These are phyloP conservation scores for Baccha elongata DNA, from an alignment of 2,888 invertebrate genomes.

Conservation along the genomic window DNA sequence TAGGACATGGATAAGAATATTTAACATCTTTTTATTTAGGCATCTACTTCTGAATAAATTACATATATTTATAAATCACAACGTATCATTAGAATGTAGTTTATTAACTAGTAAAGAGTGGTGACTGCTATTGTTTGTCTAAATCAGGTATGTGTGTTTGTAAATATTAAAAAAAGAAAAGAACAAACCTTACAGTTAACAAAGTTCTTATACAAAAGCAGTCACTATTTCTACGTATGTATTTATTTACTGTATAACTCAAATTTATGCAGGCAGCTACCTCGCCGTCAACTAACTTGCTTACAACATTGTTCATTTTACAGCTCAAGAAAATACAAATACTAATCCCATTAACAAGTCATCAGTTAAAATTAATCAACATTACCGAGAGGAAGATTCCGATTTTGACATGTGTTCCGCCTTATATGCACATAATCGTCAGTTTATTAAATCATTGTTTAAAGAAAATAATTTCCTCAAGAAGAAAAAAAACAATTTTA, in stretches of 20 bases:
- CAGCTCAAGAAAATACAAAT: slow-evolving; percentile 42
- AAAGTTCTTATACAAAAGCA: not conserved
- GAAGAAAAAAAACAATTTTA: slow-evolving; percentile 22
- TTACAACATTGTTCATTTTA: slow-evolving; percentile 45
- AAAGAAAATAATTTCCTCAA: slow-evolving; percentile 17
- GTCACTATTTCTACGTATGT: not conserved
- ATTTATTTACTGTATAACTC: not conserved
- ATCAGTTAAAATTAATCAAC: slow-evolving; percentile 9
- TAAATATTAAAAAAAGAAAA: too few species aligned
- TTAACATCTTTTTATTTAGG: not conserved
- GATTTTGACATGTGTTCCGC: not conserved
- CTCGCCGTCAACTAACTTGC: slow-evolving; percentile 26
- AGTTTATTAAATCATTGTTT: slow-evolving; percentile 6
- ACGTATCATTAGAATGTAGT: too few species aligned
- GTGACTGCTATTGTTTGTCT: not conserved
- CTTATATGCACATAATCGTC: not conserved
- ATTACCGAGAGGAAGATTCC: not conserved
- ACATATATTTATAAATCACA: not conserved
- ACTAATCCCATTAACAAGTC: slow-evolving; percentile 41
- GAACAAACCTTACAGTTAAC: not conserved
- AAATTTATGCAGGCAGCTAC: too few species aligned
- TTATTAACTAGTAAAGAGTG: not conserved
- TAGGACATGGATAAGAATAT: not conserved
- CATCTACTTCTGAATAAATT: not conserved
- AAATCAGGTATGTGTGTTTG: not conserved